Percentiles rank a stretch among this genome's conserved stretches.
Evolutionary conservation across 2,797 vertebrate species (phyloP).

Genomic region (Eulemur rubriventer): DNA sequence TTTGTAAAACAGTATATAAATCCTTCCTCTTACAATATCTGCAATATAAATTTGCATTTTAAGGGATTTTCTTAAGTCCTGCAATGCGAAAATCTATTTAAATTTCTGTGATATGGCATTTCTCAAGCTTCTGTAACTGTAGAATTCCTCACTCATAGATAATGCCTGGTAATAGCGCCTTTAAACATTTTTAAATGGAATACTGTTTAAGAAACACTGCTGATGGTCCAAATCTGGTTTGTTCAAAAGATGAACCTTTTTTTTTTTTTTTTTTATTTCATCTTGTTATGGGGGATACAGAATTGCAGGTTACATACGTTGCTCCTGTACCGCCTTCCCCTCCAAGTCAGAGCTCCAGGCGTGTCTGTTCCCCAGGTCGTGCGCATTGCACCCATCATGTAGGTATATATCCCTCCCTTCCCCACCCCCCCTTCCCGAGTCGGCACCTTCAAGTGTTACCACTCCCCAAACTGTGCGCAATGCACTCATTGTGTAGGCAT

Average conservation of each 20-base stretch:
- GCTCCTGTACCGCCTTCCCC: no score
- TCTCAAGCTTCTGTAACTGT: background rate
- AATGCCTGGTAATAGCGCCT: background rate
- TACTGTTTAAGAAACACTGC: background rate
- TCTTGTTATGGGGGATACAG: no score
- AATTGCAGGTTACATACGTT: no score
- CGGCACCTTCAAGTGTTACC: no score
- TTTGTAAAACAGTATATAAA: background rate
- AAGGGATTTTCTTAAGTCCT: background rate
- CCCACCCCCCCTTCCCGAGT: no score
- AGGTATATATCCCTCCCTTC: no score
- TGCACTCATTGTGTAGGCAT: no score
- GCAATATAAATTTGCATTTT: background rate
- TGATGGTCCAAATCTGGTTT: background rate
- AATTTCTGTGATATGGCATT: background rate
- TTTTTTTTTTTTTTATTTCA: no score
- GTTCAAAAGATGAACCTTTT: background rate
- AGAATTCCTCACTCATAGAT: background rate
- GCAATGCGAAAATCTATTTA: background rate
- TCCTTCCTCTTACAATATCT: background rate
- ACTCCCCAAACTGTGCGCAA: no score
- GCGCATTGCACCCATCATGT: no score
- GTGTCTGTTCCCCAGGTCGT: no score
- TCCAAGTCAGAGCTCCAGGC: no score
- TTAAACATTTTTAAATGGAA: background rate